Evolutionary conservation across 2,797 vertebrate genomes (phyloP).

Genomic region (Psittacula echo): DNA sequence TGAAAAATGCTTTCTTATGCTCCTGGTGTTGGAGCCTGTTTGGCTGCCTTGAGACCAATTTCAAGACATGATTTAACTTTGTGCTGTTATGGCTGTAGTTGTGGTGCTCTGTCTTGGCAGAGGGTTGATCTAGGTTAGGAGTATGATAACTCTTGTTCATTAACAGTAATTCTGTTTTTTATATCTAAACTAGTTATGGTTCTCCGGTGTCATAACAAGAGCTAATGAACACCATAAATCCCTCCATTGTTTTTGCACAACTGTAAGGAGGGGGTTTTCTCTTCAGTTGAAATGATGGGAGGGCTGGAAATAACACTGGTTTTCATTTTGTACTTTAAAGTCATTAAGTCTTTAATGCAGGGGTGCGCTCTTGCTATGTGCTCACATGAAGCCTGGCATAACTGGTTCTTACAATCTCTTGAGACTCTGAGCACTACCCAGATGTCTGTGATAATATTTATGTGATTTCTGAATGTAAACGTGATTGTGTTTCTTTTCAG

Average conservation of each 20-base stretch:
- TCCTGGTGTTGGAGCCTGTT: background rate
- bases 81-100: background rate
- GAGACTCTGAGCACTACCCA: background rate
- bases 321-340: background rate
- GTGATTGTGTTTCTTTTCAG: conserved; percentile 66
- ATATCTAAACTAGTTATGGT: background rate
- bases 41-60: background rate
- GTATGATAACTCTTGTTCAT: rapidly evolving
- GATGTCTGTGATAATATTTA: background rate
- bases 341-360: background rate
- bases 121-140: background rate
- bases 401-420: background rate
- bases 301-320: background rate
- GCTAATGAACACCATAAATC: background rate
- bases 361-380: background rate
- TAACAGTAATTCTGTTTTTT: background rate
- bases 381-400: rapidly evolving
- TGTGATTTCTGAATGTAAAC: background rate
- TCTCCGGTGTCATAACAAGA: background rate
- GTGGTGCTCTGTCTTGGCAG: background rate
- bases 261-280: background rate
- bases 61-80: background rate
- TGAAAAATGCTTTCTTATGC: background rate
- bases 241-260: background rate
- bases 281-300: background rate